Percentiles rank a stretch among this genome's conserved stretches.
These are phyloP conservation scores for Zeuzera pyrina DNA, from an alignment of 2,888 invertebrate species.

Conservation along the genomic window DNA sequence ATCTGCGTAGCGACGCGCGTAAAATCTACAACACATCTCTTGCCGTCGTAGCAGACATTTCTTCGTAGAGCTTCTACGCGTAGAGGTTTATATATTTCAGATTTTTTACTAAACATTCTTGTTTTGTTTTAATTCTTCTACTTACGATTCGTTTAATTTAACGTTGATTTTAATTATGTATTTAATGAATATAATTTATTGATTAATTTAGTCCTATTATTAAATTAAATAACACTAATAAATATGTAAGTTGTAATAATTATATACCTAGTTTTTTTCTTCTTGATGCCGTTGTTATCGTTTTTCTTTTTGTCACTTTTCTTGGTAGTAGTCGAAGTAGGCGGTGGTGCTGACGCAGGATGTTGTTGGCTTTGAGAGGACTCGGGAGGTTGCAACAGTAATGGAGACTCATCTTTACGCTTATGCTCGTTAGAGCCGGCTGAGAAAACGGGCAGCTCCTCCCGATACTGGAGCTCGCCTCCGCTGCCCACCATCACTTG, in stretches of 20 bases:
- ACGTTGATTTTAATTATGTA: too few species aligned
- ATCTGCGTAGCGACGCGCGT: too few species aligned
- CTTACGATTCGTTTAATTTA: too few species aligned
- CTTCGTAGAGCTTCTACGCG: too few species aligned
- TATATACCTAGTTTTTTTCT: constrained; percentile 93
- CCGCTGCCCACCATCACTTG: constrained; percentile 63
- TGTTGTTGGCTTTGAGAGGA: constrained; percentile 37
- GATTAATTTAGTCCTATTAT: too few species aligned
- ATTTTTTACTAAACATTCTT: too few species aligned
- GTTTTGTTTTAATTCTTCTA: too few species aligned
- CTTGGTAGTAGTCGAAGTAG: constrained; percentile 68
- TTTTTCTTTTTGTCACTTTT: constrained; percentile 86
- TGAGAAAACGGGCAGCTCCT: constrained; percentile 54
- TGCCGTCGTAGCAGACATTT: too few species aligned
- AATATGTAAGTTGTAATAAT: background rate
- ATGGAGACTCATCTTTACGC: constrained; percentile 55
- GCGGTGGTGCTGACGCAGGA: constrained; percentile 37
- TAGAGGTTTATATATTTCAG: too few species aligned
- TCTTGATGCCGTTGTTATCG: constrained; percentile 90
- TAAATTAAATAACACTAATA: background rate
- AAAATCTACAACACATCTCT: too few species aligned
- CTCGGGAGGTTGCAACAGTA: constrained; percentile 53
- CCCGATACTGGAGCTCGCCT: constrained; percentile 67
- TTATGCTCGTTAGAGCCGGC: constrained; percentile 34
- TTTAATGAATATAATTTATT: too few species aligned